phyloP scores from a whole-genome alignment of 2,888 invertebrate species.

The Neoaliturus tenellus region DNA sequence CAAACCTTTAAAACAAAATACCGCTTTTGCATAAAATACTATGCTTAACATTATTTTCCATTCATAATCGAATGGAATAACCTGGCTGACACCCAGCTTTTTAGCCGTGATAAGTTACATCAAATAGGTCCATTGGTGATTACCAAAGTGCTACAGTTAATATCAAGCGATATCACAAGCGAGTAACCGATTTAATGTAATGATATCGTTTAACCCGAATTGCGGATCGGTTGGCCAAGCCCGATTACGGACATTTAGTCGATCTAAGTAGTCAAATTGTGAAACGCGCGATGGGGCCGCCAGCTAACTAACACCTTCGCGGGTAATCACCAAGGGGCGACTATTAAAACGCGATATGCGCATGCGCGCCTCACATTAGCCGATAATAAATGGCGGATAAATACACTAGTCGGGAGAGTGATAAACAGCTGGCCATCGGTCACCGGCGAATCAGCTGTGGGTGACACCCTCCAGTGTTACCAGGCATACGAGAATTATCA shows the following conservation, averaged over 20 bases:
- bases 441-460: neutral
- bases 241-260: conserved; percentile 23
- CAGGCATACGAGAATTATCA: too few relatives aligned
- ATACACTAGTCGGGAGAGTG: conserved; percentile 41
- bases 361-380: conserved; percentile 26
- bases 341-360: conserved; percentile 27
- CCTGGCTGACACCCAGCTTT: too few relatives aligned
- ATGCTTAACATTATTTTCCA: too few relatives aligned
- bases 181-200: conserved; percentile 16
- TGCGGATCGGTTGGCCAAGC: conserved; percentile 22
- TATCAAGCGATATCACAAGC: too few relatives aligned
- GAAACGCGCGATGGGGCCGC: conserved; percentile 39
- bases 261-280: conserved; percentile 44
- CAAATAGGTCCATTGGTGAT: too few relatives aligned
- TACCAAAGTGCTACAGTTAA: too few relatives aligned
- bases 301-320: conserved; percentile 32
- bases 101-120: too few relatives aligned
- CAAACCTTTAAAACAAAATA: too few relatives aligned
- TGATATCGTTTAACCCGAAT: conserved; percentile 42
- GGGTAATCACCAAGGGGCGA: neutral
- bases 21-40: too few relatives aligned
- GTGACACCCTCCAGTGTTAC: too few relatives aligned
- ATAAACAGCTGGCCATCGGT: conserved; percentile 34
- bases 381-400: conserved; percentile 45
- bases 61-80: too few relatives aligned